Evolutionary conservation across 2,113 vertebrate species (phyloP).

Genomic region (Alces alces): DNA sequence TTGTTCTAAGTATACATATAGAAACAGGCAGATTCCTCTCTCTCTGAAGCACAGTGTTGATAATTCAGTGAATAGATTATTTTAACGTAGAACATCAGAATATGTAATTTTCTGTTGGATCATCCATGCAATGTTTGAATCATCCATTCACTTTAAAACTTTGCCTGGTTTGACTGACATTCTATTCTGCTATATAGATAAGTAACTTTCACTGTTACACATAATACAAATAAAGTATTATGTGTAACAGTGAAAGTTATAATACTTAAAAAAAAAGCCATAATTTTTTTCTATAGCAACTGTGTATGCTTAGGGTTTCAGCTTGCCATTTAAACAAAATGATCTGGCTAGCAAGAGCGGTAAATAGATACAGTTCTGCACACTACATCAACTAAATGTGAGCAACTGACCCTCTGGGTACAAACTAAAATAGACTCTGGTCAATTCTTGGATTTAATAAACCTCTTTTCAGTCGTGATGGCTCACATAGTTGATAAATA

Average conservation of each 20-base stretch:
- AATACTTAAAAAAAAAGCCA: not conserved
- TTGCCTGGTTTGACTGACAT: not conserved
- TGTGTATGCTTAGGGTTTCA: not conserved
- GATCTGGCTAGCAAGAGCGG: not conserved
- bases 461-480: not conserved
- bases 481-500: not conserved
- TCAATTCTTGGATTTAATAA: not conserved
- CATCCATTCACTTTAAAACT: not conserved
- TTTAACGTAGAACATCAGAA: not conserved
- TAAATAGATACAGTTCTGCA: not conserved
- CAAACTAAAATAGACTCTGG: not conserved
- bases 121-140: not conserved
- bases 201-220: not conserved
- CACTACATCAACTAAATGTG: not conserved
- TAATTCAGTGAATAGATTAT: not conserved
- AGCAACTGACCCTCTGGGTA: not conserved
- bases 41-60: not conserved
- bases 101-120: not conserved
- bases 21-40: accelerated
- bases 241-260: not conserved
- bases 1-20: not conserved
- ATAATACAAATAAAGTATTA: not conserved
- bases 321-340: not conserved
- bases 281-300: not conserved
- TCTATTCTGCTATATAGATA: not conserved